These are phyloP conservation scores for Parnassius smintheus DNA, from an alignment of 2,888 invertebrate species.

Conservation along the genomic window DNA sequence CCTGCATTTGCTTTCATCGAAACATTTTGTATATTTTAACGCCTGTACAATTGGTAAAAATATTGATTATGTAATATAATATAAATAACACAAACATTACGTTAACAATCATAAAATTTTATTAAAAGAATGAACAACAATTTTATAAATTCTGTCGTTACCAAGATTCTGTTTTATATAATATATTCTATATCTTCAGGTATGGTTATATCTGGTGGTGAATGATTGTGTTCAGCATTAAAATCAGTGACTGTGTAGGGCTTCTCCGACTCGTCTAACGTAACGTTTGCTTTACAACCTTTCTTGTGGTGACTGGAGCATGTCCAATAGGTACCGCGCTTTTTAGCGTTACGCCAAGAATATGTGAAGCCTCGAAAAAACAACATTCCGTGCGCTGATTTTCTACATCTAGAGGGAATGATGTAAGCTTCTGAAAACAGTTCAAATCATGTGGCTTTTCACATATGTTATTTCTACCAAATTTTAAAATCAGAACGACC, in stretches of 20 bases:
- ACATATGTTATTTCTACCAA: too few species aligned
- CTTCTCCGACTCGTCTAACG: slow-evolving; percentile 44
- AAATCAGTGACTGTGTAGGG: slow-evolving; percentile 45
- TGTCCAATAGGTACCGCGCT: slow-evolving; percentile 58
- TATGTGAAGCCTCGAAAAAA: slow-evolving; percentile 55
- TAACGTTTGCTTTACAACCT: slow-evolving; percentile 57
- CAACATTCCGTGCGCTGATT: slow-evolving; percentile 48
- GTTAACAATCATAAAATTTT: too few species aligned
- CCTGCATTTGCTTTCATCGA: too few species aligned
- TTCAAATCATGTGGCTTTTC: too few species aligned
- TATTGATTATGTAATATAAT: too few species aligned
- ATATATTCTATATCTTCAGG: slow-evolving; percentile 38
- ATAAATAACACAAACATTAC: too few species aligned
- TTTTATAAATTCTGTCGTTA: slow-evolving; percentile 2
- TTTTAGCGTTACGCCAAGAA: slow-evolving; percentile 53
- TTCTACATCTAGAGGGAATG: slow-evolving; percentile 48
- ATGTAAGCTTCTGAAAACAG: slow-evolving; percentile 52
- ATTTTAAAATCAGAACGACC: too few species aligned
- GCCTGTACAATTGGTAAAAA: too few species aligned
- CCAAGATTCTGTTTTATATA: background rate
- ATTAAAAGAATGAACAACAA: background rate
- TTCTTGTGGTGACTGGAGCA: slow-evolving; percentile 66
- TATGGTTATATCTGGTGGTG: slow-evolving; percentile 43
- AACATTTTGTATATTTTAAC: too few species aligned
- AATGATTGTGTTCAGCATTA: slow-evolving; percentile 49